These are phyloP conservation scores for Melanostoma mellinum DNA, from an alignment of 2,888 invertebrate genomes.

Conservation along the genomic window DNA sequence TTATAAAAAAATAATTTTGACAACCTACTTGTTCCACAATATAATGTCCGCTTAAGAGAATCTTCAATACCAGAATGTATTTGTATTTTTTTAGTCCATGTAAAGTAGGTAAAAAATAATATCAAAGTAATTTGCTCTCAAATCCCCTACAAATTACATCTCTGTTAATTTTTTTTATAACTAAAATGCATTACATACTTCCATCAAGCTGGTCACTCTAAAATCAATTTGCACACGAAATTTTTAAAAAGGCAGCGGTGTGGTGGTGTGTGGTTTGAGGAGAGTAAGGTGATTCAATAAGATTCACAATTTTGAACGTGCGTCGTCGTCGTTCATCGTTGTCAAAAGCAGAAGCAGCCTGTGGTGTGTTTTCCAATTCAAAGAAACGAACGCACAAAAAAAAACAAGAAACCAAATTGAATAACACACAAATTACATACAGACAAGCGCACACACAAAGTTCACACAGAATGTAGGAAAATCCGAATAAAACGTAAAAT, in stretches of 20 bases:
- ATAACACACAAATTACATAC: neutral
- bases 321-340: conserved; percentile 28
- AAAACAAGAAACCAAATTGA: neutral
- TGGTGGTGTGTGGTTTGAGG: neutral
- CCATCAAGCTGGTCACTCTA: conserved; percentile 14
- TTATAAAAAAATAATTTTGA: no score
- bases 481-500: conserved; percentile 40
- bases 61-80: no score
- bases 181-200: neutral
- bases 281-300: conserved; percentile 60
- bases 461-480: conserved; percentile 33
- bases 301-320: conserved; percentile 61
- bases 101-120: no score
- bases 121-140: no score
- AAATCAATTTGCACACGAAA: neutral
- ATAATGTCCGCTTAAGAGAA: no score
- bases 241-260: neutral
- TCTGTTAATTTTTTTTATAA: no score
- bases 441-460: conserved; percentile 11
- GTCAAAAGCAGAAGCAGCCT: conserved; percentile 34
- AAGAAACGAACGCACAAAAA: conserved; percentile 12
- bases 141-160: no score
- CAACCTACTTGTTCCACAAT: no score
- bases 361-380: conserved; percentile 34
- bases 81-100: no score